These are phyloP conservation scores for Cerceris ruficornis DNA, from an alignment of 2,888 invertebrate species.

Conservation along the genomic window DNA sequence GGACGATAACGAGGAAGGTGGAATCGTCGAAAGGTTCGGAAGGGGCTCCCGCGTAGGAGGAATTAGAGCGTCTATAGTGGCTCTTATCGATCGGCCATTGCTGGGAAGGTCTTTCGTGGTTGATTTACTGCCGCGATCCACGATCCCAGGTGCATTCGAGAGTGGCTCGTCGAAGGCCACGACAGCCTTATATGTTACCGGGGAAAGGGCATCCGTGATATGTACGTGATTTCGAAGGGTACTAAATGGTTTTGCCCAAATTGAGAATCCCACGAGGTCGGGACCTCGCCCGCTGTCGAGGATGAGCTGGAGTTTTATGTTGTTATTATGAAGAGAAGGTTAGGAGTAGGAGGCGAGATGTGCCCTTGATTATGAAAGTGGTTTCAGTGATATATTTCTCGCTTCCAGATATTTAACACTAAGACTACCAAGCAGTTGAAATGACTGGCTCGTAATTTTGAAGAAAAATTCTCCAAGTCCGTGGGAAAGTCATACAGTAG, in stretches of 20 bases:
- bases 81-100: conserved; percentile 42
- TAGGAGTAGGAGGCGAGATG: no score
- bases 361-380: no score
- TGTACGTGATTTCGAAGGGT: conserved; percentile 31
- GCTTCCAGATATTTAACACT: no score
- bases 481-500: no score
- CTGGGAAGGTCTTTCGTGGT: conserved; percentile 47
- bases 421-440: no score
- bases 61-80: conserved; percentile 51
- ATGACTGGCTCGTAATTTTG: no score
- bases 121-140: conserved; percentile 43
- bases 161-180: conserved; percentile 33
- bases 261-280: conserved; percentile 21
- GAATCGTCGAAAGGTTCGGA: conserved; percentile 26
- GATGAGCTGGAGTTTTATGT: not conserved
- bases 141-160: conserved; percentile 36
- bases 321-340: not conserved
- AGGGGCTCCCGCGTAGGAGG: conserved; percentile 15
- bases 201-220: conserved; percentile 31
- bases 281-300: conserved; percentile 5
- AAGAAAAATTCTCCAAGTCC: no score
- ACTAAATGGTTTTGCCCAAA: conserved; percentile 21
- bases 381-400: no score
- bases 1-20: conserved; percentile 10
- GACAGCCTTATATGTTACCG: conserved; percentile 21